A percentile compares a stretch with the other conserved stretches of the same genome.
Conservation (phyloP, 2,797 vertebrate species). For the Chelon labrosus region DNA sequence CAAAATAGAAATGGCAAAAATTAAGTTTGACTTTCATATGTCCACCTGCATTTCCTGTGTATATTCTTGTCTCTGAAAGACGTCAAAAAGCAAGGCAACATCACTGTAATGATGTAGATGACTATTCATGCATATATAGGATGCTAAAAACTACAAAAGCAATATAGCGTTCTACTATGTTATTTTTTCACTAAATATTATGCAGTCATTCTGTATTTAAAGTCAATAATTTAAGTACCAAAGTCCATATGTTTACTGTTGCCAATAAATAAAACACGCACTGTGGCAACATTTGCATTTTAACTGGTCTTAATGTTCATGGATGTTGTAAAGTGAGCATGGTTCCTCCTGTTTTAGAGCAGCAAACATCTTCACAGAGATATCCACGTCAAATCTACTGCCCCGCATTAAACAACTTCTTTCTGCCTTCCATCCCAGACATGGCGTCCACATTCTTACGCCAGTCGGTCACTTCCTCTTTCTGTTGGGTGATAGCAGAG, state of each 20-base stretch:
- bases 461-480: constrained; percentile 85
- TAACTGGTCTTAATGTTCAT: constrained; percentile 12
- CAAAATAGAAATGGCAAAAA: not conserved
- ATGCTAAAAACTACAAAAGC: constrained; percentile 30
- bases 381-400: constrained; percentile 49
- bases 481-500: constrained; percentile 62
- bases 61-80: constrained; percentile 6
- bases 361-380: constrained; percentile 15
- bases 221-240: too few relatives aligned
- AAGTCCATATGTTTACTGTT: constrained; percentile 2
- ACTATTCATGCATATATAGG: constrained; percentile 18
- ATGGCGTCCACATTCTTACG: constrained; percentile 86
- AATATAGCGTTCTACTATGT: constrained; percentile 12
- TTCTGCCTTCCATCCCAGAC: constrained; percentile 85
- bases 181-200: constrained; percentile 34
- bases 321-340: constrained; percentile 22
- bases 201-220: constrained; percentile 26
- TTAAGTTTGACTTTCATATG: not conserved
- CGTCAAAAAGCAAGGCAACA: not conserved
- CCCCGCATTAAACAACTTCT: constrained; percentile 81
- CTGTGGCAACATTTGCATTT: constrained; percentile 3
- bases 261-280: constrained; percentile 27
- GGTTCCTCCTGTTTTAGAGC: constrained; percentile 23
- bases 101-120: constrained; percentile 8
- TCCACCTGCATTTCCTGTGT: constrained; percentile 8